phyloP scores from a whole-genome alignment of 2,797 vertebrate genomes.

The Jordanella pulchra region DNA sequence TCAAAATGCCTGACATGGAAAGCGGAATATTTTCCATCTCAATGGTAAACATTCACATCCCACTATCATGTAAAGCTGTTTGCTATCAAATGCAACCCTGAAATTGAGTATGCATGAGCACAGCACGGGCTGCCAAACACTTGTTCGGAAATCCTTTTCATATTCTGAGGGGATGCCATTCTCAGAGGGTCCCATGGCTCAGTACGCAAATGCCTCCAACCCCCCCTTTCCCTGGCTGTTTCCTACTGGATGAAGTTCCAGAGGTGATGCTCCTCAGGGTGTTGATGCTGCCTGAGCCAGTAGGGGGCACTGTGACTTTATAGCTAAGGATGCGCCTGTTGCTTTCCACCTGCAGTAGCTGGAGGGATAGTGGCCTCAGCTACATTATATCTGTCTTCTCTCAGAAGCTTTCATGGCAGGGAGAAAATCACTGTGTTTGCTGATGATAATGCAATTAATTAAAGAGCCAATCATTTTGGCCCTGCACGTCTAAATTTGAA shows the following conservation, averaged over 20 bases:
- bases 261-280: conserved; percentile 42
- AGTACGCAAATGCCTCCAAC: conserved; percentile 59
- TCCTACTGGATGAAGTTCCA: conserved; percentile 53
- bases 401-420: conserved; percentile 72
- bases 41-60: conserved; percentile 64
- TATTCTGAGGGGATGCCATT: conserved; percentile 64
- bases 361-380: conserved; percentile 53
- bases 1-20: conserved; percentile 56
- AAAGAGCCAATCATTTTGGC: conserved; percentile 78
- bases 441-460: conserved; percentile 81
- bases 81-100: conserved; percentile 69
- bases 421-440: conserved; percentile 78
- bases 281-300: conserved; percentile 20
- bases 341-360: conserved; percentile 61
- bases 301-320: conserved; percentile 76
- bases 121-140: conserved; percentile 66
- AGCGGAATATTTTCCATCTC: conserved; percentile 65
- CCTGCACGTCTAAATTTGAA: conserved; percentile 65
- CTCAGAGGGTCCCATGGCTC: conserved; percentile 62
- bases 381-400: conserved; percentile 74
- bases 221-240: conserved; percentile 47
- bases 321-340: conserved; percentile 59
- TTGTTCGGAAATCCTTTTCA: conserved; percentile 66
- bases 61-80: conserved; percentile 73
- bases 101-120: conserved; percentile 73